These are phyloP conservation scores for Glyptemys insculpta DNA, from an alignment of 2,797 vertebrate genomes.

Conservation along the genomic window DNA sequence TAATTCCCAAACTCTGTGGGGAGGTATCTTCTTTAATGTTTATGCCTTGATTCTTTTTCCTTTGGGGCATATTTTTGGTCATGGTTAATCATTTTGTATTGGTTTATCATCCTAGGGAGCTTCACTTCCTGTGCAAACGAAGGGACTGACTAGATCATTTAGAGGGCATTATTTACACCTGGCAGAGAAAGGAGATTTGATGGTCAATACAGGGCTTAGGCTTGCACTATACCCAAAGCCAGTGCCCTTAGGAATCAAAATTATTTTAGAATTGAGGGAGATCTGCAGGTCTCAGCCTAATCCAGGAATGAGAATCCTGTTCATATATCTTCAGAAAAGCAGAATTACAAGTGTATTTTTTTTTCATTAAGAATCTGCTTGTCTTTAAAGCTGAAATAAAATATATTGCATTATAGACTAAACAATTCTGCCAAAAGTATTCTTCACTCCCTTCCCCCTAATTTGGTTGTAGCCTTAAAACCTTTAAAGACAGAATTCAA, in stretches of 20 bases:
- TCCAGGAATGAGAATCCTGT: not conserved
- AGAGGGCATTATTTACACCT: not conserved
- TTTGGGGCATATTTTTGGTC: not conserved
- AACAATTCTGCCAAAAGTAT: not conserved
- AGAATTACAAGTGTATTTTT: not conserved
- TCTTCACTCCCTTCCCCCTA: not conserved
- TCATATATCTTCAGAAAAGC: not conserved
- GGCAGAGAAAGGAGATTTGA: not conserved
- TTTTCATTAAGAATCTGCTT: not conserved
- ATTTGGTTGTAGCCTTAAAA: not conserved
- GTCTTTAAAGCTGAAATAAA: slow-evolving; percentile 1
- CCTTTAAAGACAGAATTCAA: not conserved
- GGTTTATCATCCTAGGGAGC: not conserved
- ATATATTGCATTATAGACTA: not conserved
- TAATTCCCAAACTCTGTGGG: not conserved
- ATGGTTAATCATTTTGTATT: not conserved
- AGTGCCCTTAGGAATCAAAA: not conserved
- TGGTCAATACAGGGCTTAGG: not conserved
- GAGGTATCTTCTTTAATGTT: not conserved
- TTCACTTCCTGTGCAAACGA: not conserved
- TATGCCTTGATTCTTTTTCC: not conserved
- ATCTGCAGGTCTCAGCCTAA: not conserved
- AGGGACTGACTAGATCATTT: not conserved
- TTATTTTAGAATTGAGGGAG: not conserved
- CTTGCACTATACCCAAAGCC: not conserved